Evolutionary conservation across 2,113 vertebrate species (phyloP).

Genomic region (Channa maculata): DNA sequence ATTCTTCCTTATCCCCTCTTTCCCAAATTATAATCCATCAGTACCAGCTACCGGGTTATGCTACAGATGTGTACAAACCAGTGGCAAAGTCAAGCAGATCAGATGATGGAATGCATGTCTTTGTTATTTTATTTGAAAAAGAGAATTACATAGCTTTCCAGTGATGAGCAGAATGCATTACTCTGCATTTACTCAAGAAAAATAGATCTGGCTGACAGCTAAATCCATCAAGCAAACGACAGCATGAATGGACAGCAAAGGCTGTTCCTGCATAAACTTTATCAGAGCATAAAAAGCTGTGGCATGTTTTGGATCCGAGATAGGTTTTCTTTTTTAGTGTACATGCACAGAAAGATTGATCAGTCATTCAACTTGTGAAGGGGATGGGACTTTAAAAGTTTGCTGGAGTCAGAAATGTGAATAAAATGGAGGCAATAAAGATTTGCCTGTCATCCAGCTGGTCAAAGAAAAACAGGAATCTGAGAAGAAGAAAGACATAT

Average conservation of each 20-base stretch:
- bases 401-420: background rate
- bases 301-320: no score
- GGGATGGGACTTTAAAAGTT: background rate
- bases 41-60: constrained; percentile 7
- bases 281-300: background rate
- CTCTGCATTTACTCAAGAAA: constrained; percentile 21
- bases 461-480: background rate
- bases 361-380: no score
- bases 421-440: background rate
- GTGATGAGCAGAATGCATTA: background rate
- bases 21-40: constrained; percentile 26
- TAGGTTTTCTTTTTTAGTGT: no score
- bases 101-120: background rate
- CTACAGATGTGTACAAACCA: constrained; percentile 3
- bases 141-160: background rate
- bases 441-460: background rate
- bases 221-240: background rate
- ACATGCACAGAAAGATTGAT: background rate
- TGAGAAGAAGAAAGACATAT: background rate
- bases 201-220: background rate
- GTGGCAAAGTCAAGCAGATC: constrained; percentile 6
- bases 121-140: constrained; percentile 11
- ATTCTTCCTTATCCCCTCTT: background rate
- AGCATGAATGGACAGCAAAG: background rate
- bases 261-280: background rate